phyloP scores from a whole-genome alignment of 2,113 vertebrate genomes.

The Actenoides lindsayi region DNA sequence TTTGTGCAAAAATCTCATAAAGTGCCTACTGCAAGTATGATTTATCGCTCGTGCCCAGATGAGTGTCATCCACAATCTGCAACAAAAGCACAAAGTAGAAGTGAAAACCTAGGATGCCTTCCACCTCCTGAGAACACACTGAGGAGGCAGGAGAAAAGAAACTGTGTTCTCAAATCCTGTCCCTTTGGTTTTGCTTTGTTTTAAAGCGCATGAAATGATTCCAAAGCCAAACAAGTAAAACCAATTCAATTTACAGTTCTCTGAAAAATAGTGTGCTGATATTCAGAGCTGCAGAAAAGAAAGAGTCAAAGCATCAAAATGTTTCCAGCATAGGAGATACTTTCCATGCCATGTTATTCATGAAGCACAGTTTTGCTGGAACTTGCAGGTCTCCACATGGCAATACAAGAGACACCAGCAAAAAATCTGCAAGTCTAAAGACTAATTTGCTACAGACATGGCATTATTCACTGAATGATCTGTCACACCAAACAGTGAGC shows the following conservation, averaged over 20 bases:
- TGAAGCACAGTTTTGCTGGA: neutral
- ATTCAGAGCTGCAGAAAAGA: neutral
- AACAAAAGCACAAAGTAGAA: neutral
- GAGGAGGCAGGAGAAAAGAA: neutral
- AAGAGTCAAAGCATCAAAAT: neutral
- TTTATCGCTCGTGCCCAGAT: neutral
- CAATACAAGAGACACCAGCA: neutral
- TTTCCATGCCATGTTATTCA: neutral
- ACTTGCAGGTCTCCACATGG: conserved; percentile 34
- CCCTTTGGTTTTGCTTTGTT: neutral
- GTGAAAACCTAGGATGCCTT: neutral
- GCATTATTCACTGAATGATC: neutral
- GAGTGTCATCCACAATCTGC: neutral
- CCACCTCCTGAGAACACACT: neutral
- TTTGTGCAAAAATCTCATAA: neutral
- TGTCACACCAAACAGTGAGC: conserved; percentile 12
- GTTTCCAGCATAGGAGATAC: neutral
- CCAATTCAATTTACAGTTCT: neutral
- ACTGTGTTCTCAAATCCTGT: neutral
- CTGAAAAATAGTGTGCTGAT: neutral
- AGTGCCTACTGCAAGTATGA: neutral
- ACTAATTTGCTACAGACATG: neutral
- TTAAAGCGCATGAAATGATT: neutral
- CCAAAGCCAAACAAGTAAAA: neutral
- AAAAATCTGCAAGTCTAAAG: conserved; percentile 54